Evolutionary conservation across 2,888 invertebrate genomes (phyloP).

Genomic region (Epiblema foenella): DNA sequence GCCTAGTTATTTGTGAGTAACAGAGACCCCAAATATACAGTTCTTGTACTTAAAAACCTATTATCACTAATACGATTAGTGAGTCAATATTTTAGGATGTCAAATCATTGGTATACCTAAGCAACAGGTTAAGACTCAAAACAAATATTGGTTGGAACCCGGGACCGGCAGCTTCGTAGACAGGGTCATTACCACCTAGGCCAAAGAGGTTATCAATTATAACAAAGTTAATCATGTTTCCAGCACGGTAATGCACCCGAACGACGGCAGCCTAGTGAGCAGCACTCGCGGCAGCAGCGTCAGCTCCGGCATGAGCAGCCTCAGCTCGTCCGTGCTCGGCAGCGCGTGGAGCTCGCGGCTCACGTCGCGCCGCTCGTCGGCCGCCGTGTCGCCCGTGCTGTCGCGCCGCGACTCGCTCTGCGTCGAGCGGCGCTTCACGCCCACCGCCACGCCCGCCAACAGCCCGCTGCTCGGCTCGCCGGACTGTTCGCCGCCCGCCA

Average conservation of each 20-base stretch:
- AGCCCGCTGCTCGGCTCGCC: conserved; percentile 89
- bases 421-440: conserved; percentile 88
- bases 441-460: conserved; percentile 95
- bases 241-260: conserved; percentile 95
- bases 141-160: too few relatives aligned
- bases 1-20: too few relatives aligned
- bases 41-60: too few relatives aligned
- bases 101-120: too few relatives aligned
- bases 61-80: too few relatives aligned
- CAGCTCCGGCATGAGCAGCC: conserved; percentile 85
- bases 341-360: conserved; percentile 87
- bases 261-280: conserved; percentile 90
- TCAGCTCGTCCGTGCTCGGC: conserved; percentile 75
- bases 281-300: conserved; percentile 88
- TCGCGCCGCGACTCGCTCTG: conserved; percentile 93
- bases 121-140: too few relatives aligned
- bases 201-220: too few relatives aligned
- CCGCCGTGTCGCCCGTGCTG: conserved; percentile 82
- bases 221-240: conserved; percentile 29
- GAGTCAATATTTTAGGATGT: too few relatives aligned
- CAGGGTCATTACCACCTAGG: too few relatives aligned
- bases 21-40: too few relatives aligned
- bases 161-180: too few relatives aligned
- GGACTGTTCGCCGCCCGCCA: conserved; percentile 78
- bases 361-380: conserved; percentile 84